Evolutionary conservation across 2,113 vertebrate species (phyloP).

Genomic region (Gallinago jamesoni): DNA sequence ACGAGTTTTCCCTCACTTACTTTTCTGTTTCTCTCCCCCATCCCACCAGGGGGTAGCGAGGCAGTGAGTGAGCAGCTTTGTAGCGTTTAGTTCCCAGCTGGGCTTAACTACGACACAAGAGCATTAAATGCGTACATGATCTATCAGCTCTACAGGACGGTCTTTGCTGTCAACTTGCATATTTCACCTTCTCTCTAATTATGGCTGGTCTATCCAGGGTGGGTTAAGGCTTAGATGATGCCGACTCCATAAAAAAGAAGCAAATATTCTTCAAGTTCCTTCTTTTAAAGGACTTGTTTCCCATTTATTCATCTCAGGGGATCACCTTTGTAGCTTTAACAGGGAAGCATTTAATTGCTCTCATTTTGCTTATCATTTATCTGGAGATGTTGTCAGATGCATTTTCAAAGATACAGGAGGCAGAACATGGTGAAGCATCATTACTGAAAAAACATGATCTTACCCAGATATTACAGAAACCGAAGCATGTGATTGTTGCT

Average conservation of each 20-base stretch:
- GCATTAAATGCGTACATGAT: accelerated
- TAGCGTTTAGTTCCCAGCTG: background rate
- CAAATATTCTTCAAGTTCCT: background rate
- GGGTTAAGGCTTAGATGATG: background rate
- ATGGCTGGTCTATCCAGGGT: background rate
- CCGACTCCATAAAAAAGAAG: background rate
- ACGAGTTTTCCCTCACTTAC: background rate
- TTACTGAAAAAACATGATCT: background rate
- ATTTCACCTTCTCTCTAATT: background rate
- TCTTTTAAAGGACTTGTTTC: background rate
- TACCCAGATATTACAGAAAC: background rate
- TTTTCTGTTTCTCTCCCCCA: background rate
- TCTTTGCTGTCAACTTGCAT: background rate
- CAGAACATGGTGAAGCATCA: background rate
- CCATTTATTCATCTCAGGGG: background rate
- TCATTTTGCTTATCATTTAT: background rate
- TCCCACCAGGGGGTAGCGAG: background rate
- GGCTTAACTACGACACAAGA: background rate
- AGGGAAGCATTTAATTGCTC: background rate
- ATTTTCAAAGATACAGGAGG: background rate
- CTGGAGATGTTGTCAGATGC: background rate
- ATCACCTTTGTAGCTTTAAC: background rate
- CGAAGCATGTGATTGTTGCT: background rate
- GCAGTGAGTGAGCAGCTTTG: background rate
- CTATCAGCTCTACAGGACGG: background rate